Evolutionary conservation across 2,888 invertebrate genomes (phyloP).

Genomic region (Limenitis camilla): DNA sequence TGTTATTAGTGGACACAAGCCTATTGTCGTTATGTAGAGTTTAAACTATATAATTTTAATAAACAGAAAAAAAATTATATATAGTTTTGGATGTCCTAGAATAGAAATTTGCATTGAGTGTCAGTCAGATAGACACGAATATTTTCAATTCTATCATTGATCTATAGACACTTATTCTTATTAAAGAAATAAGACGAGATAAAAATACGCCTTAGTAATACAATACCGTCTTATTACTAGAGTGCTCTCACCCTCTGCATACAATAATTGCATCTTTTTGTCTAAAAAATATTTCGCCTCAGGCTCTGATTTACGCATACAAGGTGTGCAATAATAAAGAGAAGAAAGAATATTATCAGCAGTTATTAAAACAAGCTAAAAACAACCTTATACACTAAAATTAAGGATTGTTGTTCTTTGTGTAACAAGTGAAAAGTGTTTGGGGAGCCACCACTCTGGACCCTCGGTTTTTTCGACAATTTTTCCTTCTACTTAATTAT

Average conservation of each 20-base stretch:
- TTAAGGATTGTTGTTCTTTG: conserved; percentile 43
- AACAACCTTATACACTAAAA: conserved; percentile 31
- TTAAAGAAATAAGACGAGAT: conserved; percentile 2
- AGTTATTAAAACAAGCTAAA: conserved; percentile 34
- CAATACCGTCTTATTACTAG: conserved; percentile 12
- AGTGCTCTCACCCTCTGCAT: conserved; percentile 45
- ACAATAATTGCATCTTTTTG: conserved; percentile 70
- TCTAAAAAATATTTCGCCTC: conserved; percentile 63
- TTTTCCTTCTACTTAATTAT: conserved; percentile 70
- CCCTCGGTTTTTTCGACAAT: conserved; percentile 61
- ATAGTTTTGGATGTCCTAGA: too few species aligned
- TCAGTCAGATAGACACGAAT: too few species aligned
- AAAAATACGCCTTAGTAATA: conserved; percentile 2
- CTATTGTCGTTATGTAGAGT: too few species aligned
- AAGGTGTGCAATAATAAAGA: conserved; percentile 74
- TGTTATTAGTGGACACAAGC: too few species aligned
- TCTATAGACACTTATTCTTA: conserved; percentile 18
- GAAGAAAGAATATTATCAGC: conserved; percentile 63
- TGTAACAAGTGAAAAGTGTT: conserved; percentile 47
- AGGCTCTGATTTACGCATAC: conserved; percentile 74
- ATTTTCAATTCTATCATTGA: not conserved
- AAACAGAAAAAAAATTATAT: too few species aligned
- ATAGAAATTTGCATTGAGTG: too few species aligned
- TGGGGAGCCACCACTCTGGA: conserved; percentile 61
- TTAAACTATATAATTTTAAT: too few species aligned